Evolutionary conservation across 2,888 invertebrate genomes (phyloP).

Genomic region (Euclidia mi): DNA sequence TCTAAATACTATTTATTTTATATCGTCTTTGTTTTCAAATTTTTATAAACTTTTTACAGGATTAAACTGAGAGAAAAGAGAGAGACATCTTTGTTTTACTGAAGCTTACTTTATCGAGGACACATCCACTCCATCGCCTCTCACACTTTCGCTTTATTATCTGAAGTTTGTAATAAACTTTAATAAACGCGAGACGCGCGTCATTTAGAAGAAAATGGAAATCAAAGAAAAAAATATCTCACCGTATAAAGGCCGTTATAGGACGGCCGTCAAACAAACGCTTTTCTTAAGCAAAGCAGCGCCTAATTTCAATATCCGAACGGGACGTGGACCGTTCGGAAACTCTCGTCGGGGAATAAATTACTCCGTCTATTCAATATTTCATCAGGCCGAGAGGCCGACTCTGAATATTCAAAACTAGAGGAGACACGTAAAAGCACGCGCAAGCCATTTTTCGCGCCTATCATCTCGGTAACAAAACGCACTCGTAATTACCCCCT

Average conservation of each 20-base stretch:
- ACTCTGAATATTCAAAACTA: constrained; percentile 90
- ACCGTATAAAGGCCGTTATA: constrained; percentile 63
- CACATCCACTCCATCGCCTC: background rate
- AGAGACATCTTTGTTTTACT: too few relatives aligned
- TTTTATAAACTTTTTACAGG: too few relatives aligned
- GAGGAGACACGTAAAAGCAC: constrained; percentile 89
- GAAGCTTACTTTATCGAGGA: too few relatives aligned
- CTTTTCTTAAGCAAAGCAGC: constrained; percentile 86
- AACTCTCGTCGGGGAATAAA: constrained; percentile 88
- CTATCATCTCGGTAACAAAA: constrained; percentile 90
- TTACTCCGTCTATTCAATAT: constrained; percentile 89
- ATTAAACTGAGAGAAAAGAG: too few relatives aligned
- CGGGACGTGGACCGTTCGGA: constrained; percentile 84
- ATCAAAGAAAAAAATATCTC: constrained; percentile 59
- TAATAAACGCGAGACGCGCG: constrained; percentile 49
- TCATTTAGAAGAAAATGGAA: constrained; percentile 50
- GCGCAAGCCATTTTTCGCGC: constrained; percentile 90
- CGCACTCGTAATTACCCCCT: constrained; percentile 90
- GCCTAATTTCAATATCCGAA: constrained; percentile 90
- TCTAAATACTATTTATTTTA: too few relatives aligned
- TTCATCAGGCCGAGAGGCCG: constrained; percentile 88
- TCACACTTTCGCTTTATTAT: constrained; percentile 29
- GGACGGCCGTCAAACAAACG: constrained; percentile 84
- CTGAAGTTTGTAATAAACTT: constrained; percentile 51
- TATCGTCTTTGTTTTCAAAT: too few relatives aligned